Percentiles rank a stretch among this genome's conserved stretches.
These are phyloP conservation scores for Fratercula arctica DNA, from an alignment of 2,797 vertebrate genomes.

Conservation along the genomic window DNA sequence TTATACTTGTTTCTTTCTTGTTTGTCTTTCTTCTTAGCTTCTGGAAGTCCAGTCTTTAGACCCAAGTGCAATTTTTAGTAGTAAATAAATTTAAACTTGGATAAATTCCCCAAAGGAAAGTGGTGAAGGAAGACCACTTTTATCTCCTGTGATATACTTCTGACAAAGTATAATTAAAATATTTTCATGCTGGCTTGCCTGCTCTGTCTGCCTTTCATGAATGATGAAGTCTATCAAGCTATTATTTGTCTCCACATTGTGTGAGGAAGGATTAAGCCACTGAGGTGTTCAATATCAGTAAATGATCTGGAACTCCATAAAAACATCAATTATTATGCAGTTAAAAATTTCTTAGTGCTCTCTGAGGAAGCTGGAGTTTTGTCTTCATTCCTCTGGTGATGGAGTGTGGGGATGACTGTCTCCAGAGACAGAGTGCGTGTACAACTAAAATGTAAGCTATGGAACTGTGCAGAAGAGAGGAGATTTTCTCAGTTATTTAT, in stretches of 20 bases:
- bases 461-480: background rate
- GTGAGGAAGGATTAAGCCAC: conserved; percentile 27
- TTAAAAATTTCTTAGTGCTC: background rate
- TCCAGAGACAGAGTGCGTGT: background rate
- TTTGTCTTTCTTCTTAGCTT: background rate
- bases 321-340: conserved; percentile 38
- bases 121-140: background rate
- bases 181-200: conserved; percentile 43
- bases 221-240: conserved; percentile 13
- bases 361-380: background rate
- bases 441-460: background rate
- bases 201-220: conserved; percentile 1
- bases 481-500: background rate
- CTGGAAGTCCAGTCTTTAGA: background rate
- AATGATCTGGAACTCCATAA: conserved; percentile 51
- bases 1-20: background rate
- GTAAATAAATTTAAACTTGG: background rate
- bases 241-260: conserved; percentile 30
- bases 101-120: background rate
- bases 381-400: background rate
- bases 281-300: conserved; percentile 24
- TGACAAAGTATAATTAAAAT: conserved; percentile 55
- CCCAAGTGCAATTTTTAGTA: background rate
- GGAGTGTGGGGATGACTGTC: background rate
- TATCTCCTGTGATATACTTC: background rate